Evolutionary conservation across 1,140 invertebrate genomes (phyloP), one percentile per base, ranked within the genome.

Genomic region (Tribolium castaneum): DNA sequence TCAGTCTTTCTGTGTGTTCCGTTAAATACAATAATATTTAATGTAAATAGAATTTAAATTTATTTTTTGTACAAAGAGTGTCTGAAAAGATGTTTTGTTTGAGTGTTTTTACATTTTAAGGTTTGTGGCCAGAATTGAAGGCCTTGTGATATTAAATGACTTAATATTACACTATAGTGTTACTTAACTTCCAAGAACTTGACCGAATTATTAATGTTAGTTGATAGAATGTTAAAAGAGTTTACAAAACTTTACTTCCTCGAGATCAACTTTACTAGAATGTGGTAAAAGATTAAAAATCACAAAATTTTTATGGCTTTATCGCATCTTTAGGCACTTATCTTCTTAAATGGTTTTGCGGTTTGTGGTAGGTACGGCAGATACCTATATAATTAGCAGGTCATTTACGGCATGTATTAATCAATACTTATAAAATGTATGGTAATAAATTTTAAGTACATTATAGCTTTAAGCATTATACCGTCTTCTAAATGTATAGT

Each of bases 401-500:
- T 72, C 34, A 73, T 73, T 73, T 73, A 73, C 34, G 71, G 52
- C 52, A 52, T 73, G 52, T 73, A 73, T 73, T 73, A 73, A 73
- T 73, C 71, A 52, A 34, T 51, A 73, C 45, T 73, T 30, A 73
- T 73, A 75, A 22, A 50, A 62, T 76, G 54, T 76, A 62, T 66
- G 74, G 74, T 62, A 54, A 76, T 62, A 62, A 76, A 76, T 30
- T 76, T 49, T 62, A 62, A 76, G 74, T 62, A 39, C 74, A 76
- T 66, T 76, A 49, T 76, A 76, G 74, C 71, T 76, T 19, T 76
- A 62, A 75, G 51, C 50, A 59, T 59, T 45, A 16, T 59, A 56
- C 50, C 34, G 25, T 51, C 54, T 76, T 66, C 39, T 76, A 76
- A 76, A 49, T 76, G 74, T 76, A 76, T 76, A 76, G 54, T 76